Base-by-base conservation (phyloP, 2,113 vertebrate species). In the Fregata magnificens region DNA sequence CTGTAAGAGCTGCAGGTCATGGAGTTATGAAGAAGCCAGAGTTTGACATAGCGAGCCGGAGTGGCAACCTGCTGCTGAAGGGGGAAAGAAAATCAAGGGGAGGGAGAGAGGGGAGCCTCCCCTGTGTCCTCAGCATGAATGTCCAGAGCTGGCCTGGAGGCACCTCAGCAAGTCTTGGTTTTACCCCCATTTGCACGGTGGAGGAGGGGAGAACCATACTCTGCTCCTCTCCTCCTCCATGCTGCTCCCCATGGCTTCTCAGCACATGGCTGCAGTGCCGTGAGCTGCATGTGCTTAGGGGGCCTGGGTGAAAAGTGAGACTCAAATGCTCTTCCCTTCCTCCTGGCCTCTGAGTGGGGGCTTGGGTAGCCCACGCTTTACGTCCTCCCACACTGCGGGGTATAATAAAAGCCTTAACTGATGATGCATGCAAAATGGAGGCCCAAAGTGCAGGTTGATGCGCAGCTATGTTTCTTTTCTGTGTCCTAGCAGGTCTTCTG, bases 351-450 rank as follows among this genome's bases (percentile, higher is more conserved):
- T 49, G 38, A 44, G 5, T 13, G 0, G 7, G 14, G 5, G 4
- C 2, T 59, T 87, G 22, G 5, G 42, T 76, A 74, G 21, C 20
- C 9, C 65, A 55, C 0, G 2, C 15, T 79, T 79, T 66, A 34
- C 5, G 7, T 59, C n/a, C 56, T 93, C 44, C 19, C 13, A 21
- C 5, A 10, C 11, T 21, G 13, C 0, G 0, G 16, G 16, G 3
- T 72, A 22, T 17, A 55, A 61, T 38, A 42, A 29, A 40, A 91
- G 16, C 19, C n/a, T 84, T 65, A 85, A 38, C 34, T 47, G 13
- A 50, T 50, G 34, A 61, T 20, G 17, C 24, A 29, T 6, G n/a
- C 13, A 36, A 83, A 84, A n/a, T 55, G 34, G n/a, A 83, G 49
- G 29, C n/a, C 32, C 13, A 42, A 72, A 85, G 15, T 34, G 13